Conservation (phyloP, 2,888 invertebrate genomes). For the Apotomis capreana region DNA sequence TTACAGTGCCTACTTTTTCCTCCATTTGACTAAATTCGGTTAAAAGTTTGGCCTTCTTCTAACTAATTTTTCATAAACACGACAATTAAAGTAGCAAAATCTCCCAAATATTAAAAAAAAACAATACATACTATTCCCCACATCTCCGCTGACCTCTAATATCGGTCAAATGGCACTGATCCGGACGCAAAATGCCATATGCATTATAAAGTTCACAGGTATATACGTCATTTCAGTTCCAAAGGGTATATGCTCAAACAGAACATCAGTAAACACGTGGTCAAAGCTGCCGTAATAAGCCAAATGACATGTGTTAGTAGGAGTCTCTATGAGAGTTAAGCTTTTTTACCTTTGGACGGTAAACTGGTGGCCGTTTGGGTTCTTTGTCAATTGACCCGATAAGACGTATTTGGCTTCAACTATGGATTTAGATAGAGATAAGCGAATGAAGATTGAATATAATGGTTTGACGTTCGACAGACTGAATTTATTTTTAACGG, state of each 20-base stretch:
- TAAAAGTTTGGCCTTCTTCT: too few species aligned
- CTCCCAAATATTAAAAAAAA: constrained; percentile 15
- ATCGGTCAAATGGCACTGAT: constrained; percentile 35
- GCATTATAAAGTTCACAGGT: not conserved
- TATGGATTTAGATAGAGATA: constrained; percentile 37
- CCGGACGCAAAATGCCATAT: not conserved
- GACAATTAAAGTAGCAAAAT: not conserved
- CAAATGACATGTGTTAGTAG: not conserved
- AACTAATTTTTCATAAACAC: not conserved
- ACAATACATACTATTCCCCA: constrained; percentile 19
- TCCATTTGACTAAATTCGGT: too few species aligned
- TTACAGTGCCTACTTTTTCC: too few species aligned
- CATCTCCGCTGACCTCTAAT: constrained; percentile 40
- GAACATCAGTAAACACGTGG: constrained; percentile 66
- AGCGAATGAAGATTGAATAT: constrained; percentile 20
- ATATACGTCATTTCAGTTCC: not conserved
- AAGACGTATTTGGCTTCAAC: constrained; percentile 32
- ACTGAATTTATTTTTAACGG: too few species aligned
- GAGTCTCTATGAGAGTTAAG: not conserved
- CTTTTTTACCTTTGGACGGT: not conserved
- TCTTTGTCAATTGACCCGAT: constrained; percentile 34
- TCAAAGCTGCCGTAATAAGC: constrained; percentile 45
- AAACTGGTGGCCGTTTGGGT: not conserved
- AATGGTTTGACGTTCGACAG: not conserved
- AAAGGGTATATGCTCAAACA: constrained; percentile 25